These are phyloP conservation scores for Cheilosia variabilis DNA, from an alignment of 2,888 invertebrate genomes.

Conservation along the genomic window DNA sequence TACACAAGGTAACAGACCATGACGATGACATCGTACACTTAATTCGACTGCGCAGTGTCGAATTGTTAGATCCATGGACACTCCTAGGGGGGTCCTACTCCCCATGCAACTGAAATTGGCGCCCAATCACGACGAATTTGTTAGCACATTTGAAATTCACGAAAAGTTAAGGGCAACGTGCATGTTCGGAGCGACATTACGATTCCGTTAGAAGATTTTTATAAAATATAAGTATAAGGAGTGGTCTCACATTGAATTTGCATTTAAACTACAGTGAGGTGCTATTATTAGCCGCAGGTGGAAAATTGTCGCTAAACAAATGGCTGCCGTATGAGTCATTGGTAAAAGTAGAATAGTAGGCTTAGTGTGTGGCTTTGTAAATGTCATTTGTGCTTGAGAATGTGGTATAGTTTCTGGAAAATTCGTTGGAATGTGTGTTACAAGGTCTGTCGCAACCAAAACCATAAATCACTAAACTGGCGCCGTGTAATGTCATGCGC, in stretches of 20 bases:
- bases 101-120: background rate
- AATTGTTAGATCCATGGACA: constrained; percentile 44
- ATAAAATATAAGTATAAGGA: constrained; percentile 16
- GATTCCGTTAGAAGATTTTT: constrained; percentile 45
- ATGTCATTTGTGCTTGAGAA: background rate
- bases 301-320: constrained; percentile 1
- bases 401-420: background rate
- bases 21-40: background rate
- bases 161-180: constrained; percentile 64
- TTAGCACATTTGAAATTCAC: constrained; percentile 42
- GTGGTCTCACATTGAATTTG: constrained; percentile 34
- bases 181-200: constrained; percentile 38
- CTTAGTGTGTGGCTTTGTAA: background rate
- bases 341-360: background rate
- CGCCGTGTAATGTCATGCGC: background rate
- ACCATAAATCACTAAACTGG: background rate
- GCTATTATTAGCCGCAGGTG: constrained; percentile 6
- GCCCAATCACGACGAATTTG: constrained; percentile 41
- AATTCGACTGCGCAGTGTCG: background rate
- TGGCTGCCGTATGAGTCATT: background rate
- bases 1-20: constrained; percentile 18
- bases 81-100: constrained; percentile 56
- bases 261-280: background rate
- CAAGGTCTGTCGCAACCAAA: background rate
- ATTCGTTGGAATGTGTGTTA: background rate